Evolutionary conservation across 2,113 vertebrate species (phyloP), one percentile per base, ranked within the genome.

Genomic region (Chaetops frenatus): DNA sequence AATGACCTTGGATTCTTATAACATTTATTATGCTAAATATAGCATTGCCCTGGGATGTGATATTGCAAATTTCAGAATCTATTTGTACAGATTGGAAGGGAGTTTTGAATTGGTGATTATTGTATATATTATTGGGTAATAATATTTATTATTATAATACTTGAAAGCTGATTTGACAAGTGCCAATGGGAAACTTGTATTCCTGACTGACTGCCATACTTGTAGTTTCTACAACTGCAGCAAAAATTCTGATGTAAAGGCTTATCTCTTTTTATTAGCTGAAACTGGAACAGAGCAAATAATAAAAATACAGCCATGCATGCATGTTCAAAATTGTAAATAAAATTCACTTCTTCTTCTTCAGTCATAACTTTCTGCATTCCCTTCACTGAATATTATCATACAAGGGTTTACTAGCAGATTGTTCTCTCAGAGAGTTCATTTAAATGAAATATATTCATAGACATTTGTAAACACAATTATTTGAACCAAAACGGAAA

Each of bases 11-110:
- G 11, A 81, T 80, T 92, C 57, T 88, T 81, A 48, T 47, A 95
- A 77, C 6, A 88, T 91, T 95, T 95, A 66, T 90, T 95, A 91
- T 77, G 33, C 19, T 92, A 94, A 95, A 93, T 92, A 83, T 69
- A 92, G 89, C 40, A 88, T 88, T 51, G 50, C 67, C 48, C 61
- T 65, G 76, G 48, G 80, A 94, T 78, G 12, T 50, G 48, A 51
- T 53, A 71, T 40, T 64, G 79, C 24, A 20, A 87, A 50, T 88
- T 94, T 85, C 67, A 93, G 47, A 86, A 72, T 71, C 35, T 74
- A 62, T 72, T 88, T 85, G 44, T 50, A 60, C 72, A 79, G 25
- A 36, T 9, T 50, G 25, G 40, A 71, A 92, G 38, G 27, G 33
- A 81, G 17, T 7, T 87, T 95, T 89, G 10, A 80, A 33, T 67